Evolutionary conservation across 2,113 vertebrate species (phyloP).

Genomic region (Triplophysa rosa): DNA sequence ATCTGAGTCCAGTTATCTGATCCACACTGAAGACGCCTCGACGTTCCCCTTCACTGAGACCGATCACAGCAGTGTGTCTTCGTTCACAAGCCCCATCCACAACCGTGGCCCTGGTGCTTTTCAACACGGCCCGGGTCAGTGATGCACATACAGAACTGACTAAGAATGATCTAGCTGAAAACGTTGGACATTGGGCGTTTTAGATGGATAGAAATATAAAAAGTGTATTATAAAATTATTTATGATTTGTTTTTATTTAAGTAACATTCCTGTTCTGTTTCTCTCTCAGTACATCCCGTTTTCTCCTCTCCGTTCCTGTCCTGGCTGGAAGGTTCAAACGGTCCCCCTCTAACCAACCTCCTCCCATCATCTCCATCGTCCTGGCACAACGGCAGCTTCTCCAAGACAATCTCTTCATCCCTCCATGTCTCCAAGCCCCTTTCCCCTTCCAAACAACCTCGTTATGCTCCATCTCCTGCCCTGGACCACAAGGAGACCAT

Average conservation of each 20-base stretch:
- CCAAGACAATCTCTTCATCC: slow-evolving; percentile 37
- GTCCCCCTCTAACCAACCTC: slow-evolving; percentile 49
- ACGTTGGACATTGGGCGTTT: no score
- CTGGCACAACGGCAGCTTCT: slow-evolving; percentile 62
- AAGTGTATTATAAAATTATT: no score
- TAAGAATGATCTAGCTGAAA: no score
- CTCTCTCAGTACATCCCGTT: slow-evolving; percentile 68
- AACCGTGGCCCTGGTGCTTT: slow-evolving; percentile 64
- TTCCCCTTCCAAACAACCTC: slow-evolving; percentile 44
- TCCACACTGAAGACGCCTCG: slow-evolving; percentile 59
- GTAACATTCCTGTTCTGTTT: not conserved
- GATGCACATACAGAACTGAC: not conserved
- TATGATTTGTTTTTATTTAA: no score
- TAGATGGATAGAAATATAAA: no score
- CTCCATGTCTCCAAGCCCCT: slow-evolving; percentile 52
- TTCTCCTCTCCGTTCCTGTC: slow-evolving; percentile 65
- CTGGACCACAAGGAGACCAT: slow-evolving; percentile 45
- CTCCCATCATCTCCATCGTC: slow-evolving; percentile 50
- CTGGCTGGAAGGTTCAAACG: slow-evolving; percentile 67
- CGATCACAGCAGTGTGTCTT: slow-evolving; percentile 59
- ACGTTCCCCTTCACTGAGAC: slow-evolving; percentile 66
- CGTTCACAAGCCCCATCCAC: slow-evolving; percentile 58
- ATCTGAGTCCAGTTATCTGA: slow-evolving; percentile 61
- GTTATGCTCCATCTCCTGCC: slow-evolving; percentile 3
- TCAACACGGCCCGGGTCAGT: slow-evolving; percentile 73